Base-by-base conservation (phyloP, 2,888 invertebrate genomes). In the Dasysyrphus tricinctus region DNA sequence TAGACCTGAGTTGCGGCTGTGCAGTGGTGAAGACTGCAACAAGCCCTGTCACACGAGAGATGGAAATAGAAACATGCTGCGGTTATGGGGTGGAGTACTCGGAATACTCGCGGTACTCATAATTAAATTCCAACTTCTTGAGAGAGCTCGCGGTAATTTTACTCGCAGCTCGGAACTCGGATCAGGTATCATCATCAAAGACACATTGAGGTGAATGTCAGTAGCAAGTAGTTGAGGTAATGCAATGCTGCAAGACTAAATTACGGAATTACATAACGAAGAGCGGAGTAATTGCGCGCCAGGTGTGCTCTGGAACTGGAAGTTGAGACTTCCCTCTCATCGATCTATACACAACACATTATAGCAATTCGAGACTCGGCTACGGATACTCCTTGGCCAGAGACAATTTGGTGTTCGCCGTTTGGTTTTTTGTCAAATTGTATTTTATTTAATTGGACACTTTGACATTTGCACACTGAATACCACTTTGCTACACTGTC, bases 381-480 rank as follows among this genome's bases (percentile, higher is more conserved):
- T 29, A 63, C 37, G 16, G 56, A 51, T 32, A 63, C 63, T 63
- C 44, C 29, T 63, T 42, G 7, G 19, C n/a, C 29, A 16, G 39
- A 34, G 54, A 63, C 76, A 49, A 34, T 24, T 76, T 59, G 51
- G 49, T 67, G 67, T 67, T 63, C n/a, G 44, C 19, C 57, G 14
- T 67, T 54, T 54, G 51, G 61, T 73, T 84, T 81, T 78, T 86
- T 86, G 86, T 86, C 82, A 86, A 86, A 86, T 86, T 86, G 82
- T 78, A 59, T 82, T 86, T 75, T 51, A 82, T 78, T 86, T 86
- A 86, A 86, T 86, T 86, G 86, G 86, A 86, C 82, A 82, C 78
- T 70, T 81, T 86, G 86, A 86, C 86, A 86, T 82, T 86, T 82
- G 86, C 86, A 75, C 86, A 82, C 72, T 75, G 81, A 75, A 86